Evolutionary conservation across 1,140 invertebrate genomes (phyloP), one percentile per base, ranked within the genome.

Genomic region (Drosophila baimaii): DNA sequence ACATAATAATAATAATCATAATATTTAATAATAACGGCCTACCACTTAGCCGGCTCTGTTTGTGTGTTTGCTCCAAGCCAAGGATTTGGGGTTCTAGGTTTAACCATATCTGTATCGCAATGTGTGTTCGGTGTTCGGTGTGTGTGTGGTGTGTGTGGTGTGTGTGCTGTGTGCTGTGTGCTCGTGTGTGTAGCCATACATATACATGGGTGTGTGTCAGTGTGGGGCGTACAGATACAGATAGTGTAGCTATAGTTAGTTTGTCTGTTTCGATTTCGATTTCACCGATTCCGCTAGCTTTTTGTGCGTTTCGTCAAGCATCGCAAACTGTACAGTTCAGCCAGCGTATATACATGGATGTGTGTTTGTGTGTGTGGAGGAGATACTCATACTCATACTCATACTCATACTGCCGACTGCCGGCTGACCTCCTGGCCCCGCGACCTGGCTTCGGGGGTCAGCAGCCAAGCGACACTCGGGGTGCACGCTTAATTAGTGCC

Each of bases 221-320:
- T 39, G 33, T 31, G 31, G n/a, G 19, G 29, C 29, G 29, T 29
- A 52, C 51, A 52, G 51, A 52, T 35, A 52, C 51, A 35, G 46
- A 39, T 31, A 21, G 56, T 62, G 68, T 73, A 29, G 35, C 49
- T 44, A 47, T 73, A 62, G 49, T 55, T 71, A 62, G 63, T 76
- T 55, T 64, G 8, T 63, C 61, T 59, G 65, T 84, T 52, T 52
- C 29, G 51, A 52, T 52, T 52, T 79, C 74, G 84, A 86, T 88
- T 86, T 86, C 83, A 88, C 83, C 84, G 79, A 86, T 83, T 86
- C 77, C 77, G 83, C 83, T 88, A 86, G 83, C 83, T 76, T 86
- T 86, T 86, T 86, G 83, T 86, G 83, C 83, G 76, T 83, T 86
- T 66, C 69, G 33, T 63, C 77, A 77, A 69, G 55, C 73, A 59